phyloP scores from a whole-genome alignment of 1,140 invertebrate genomes.

The Panagrolaimus sp. region DNA sequence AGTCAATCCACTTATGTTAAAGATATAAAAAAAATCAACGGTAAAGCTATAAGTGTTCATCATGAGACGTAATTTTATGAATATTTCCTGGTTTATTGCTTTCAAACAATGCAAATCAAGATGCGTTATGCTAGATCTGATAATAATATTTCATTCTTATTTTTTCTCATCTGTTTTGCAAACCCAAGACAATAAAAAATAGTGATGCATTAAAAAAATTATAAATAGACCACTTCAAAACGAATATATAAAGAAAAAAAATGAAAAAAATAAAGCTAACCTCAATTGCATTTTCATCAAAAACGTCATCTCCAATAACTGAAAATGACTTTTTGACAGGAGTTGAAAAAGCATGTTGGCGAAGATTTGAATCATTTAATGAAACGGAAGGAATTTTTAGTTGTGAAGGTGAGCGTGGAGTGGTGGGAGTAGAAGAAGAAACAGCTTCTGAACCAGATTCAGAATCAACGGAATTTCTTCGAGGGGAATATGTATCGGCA shows the following conservation, averaged over 20 bases:
- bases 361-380: neutral
- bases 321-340: slow-evolving; percentile 11
- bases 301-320: neutral
- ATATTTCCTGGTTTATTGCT: too few species aligned
- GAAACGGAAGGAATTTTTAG: neutral
- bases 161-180: neutral
- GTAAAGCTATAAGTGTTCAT: neutral
- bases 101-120: too few species aligned
- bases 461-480: neutral
- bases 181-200: neutral
- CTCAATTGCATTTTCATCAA: slow-evolving; percentile 7
- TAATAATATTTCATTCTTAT: neutral
- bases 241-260: neutral
- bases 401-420: neutral
- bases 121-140: neutral
- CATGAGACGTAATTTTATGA: too few species aligned
- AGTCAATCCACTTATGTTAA: too few species aligned
- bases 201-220: neutral
- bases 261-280: neutral
- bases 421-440: neutral
- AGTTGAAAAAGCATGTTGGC: neutral
- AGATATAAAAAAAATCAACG: too few species aligned
- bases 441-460: neutral
- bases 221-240: neutral
- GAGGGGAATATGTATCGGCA: neutral